phyloP scores from a whole-genome alignment of 2,113 vertebrate genomes.

The Hemiprocne comata region DNA sequence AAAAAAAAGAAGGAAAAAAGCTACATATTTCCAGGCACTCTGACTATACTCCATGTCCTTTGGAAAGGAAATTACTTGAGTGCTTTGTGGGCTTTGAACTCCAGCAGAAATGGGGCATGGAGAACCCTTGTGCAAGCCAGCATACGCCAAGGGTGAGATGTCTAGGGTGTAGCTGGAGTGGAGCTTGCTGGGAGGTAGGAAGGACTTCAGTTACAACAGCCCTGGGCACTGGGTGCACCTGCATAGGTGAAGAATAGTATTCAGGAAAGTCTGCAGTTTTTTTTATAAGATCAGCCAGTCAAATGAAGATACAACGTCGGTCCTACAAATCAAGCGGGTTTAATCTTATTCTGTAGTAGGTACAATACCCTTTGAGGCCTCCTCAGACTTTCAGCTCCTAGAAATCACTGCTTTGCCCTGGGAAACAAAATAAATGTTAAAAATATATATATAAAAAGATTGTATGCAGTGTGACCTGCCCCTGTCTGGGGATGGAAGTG shows the following conservation, averaged over 20 bases:
- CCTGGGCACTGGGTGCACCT: fast-evolving
- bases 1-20: neutral
- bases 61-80: neutral
- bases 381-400: neutral
- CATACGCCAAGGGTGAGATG: neutral
- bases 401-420: neutral
- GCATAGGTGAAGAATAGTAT: neutral
- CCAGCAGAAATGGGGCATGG: neutral
- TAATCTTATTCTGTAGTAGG: neutral
- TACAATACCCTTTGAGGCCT: neutral
- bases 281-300: neutral
- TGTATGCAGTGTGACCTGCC: neutral
- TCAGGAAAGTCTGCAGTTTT: neutral
- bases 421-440: neutral
- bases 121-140: neutral
- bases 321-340: neutral
- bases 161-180: neutral
- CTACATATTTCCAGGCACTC: neutral
- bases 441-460: neutral
- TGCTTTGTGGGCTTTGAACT: neutral
- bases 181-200: neutral
- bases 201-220: neutral
- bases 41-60: neutral
- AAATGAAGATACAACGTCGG: neutral
- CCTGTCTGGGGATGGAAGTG: neutral